phyloP scores from a whole-genome alignment of 2,113 vertebrate genomes.

The Lichenostomus cassidix region DNA sequence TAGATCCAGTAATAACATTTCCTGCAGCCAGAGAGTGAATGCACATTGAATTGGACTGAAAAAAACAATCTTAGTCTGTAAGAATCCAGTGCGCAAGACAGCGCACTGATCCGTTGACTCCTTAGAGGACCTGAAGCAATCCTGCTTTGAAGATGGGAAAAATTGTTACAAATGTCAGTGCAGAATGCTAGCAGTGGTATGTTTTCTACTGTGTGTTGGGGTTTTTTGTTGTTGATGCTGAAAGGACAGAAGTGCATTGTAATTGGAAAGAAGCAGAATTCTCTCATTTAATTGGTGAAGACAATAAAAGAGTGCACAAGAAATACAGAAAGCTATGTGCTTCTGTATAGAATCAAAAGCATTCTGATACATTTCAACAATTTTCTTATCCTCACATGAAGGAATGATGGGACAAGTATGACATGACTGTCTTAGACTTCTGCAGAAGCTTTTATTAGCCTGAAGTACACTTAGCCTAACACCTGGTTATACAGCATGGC shows the following conservation, averaged over 20 bases:
- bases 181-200: neutral
- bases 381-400: neutral
- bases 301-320: neutral
- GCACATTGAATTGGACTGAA: neutral
- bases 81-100: neutral
- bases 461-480: neutral
- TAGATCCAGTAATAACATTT: neutral
- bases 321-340: neutral
- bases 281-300: neutral
- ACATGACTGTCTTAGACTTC: neutral
- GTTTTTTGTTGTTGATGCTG: neutral
- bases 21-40: neutral
- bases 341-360: neutral
- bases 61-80: neutral
- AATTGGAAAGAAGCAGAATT: neutral
- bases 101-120: neutral
- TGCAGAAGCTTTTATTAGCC: neutral
- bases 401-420: neutral
- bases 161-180: neutral
- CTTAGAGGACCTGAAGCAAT: neutral
- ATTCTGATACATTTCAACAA: neutral
- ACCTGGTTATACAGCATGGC: neutral
- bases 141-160: neutral
- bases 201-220: neutral
- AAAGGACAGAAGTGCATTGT: neutral